Base-by-base conservation (phyloP, 2,113 vertebrate species). In the Zootoca vivipara region DNA sequence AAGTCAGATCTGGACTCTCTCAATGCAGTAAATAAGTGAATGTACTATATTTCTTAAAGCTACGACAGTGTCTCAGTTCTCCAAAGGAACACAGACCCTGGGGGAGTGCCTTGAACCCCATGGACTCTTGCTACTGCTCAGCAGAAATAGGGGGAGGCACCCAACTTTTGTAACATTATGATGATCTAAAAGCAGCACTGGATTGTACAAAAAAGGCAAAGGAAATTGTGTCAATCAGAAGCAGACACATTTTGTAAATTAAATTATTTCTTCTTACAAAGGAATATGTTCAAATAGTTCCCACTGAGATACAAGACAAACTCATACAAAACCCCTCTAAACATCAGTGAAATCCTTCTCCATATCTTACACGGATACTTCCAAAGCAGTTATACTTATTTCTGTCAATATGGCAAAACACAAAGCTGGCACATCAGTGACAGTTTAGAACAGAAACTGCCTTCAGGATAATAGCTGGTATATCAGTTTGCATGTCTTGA, bases 361-460 rank as follows among this genome's bases (percentile, higher is more conserved):
- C 81, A 75, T 78, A 83, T 46, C 3, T 28, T 1, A 7, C 62
- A 80, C 35, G 42, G 78, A 72, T 52, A 6, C 0, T 12, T 42
- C 46, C 13, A 6, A 64, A 2, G 85, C 83, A 35, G 12, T 10
- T 22, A 52, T 12, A 28, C 30, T 69, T 33, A 16, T 42, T 85
- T 9, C 56, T 4, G 74, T 87, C 91, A 90, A 87, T 18, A 58
- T 16, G 87, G 67, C 26, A n/a, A 89, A 42, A 80, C 9, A 89
- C 28, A 90, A 92, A 86, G 83, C 13, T 15, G 13, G 64, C 69
- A 38, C 26, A 67, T 87, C 64, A 58, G 16, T 35, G 75, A 75
- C 26, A 75, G n/a, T 85, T 83, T 87, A 78, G 89, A 88, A 87
- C 0, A 58, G 24, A 92, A 78, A 87, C 3, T 73, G 70, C 35